These are phyloP conservation scores for Pardalotus punctatus DNA, from an alignment of 2,113 vertebrate species.

Conservation along the genomic window DNA sequence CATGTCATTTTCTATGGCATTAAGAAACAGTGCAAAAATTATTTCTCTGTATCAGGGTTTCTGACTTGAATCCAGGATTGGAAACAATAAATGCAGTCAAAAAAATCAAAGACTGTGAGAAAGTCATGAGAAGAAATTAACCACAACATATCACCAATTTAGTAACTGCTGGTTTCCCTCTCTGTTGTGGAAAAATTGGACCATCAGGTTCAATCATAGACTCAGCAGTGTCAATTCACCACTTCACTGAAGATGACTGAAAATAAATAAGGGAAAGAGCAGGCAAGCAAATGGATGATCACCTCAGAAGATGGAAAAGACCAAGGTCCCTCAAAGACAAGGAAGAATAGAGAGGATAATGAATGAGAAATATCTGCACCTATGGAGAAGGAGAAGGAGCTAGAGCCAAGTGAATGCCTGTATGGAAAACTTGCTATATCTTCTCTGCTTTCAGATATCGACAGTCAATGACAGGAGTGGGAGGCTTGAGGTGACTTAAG, in stretches of 20 bases:
- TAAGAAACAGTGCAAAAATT: not conserved
- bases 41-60: not conserved
- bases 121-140: not conserved
- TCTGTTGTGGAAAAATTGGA: not conserved
- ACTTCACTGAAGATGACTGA: not conserved
- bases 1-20: not conserved
- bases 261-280: not conserved
- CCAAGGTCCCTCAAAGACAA: not conserved
- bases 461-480: not conserved
- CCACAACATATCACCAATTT: not conserved
- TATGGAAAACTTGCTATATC: not conserved
- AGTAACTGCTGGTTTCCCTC: not conserved
- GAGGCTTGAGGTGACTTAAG: not conserved
- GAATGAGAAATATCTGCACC: not conserved
- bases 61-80: not conserved
- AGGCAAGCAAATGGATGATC: not conserved
- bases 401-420: fast-evolving
- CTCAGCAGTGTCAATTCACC: not conserved
- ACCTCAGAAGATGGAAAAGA: not conserved
- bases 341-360: not conserved
- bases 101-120: not conserved
- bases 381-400: fast-evolving
- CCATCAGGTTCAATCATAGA: not conserved
- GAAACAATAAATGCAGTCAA: not conserved
- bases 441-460: not conserved